Percentiles rank a stretch among this genome's conserved stretches.
Conservation (phyloP, 2,888 invertebrate genomes). For the Drosophila lacicola region DNA sequence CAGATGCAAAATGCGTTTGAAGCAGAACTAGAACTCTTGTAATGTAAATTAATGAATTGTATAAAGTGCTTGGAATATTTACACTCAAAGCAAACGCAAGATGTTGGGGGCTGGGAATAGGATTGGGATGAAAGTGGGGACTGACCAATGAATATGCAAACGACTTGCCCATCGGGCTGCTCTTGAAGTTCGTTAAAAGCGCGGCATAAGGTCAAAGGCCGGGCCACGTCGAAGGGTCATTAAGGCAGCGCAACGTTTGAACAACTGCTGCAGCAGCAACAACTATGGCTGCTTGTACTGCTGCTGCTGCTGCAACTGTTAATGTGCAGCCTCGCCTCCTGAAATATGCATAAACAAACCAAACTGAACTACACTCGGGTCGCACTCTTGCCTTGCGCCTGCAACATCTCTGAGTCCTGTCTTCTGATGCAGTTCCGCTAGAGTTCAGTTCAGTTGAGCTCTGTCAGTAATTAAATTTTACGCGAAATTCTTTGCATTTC, state of each 20-base stretch:
- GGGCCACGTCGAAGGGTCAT: constrained; percentile 58
- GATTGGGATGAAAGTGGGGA: neutral
- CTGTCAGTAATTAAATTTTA: constrained; percentile 68
- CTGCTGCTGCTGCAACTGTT: constrained; percentile 39
- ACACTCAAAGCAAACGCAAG: constrained; percentile 51
- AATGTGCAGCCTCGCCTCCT: constrained; percentile 45
- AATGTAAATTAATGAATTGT: constrained; percentile 76
- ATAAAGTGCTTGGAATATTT: constrained; percentile 72
- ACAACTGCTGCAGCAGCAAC: constrained; percentile 36
- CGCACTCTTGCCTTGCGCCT: too few species aligned
- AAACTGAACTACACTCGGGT: constrained; percentile 46
- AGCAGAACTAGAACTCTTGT: constrained; percentile 40
- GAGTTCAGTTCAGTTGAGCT: constrained; percentile 10
- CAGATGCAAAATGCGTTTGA: constrained; percentile 3
- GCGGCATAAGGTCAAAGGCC: constrained; percentile 62
- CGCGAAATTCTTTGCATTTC: constrained; percentile 65
- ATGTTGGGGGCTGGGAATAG: neutral
- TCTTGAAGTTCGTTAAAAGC: constrained; percentile 58
- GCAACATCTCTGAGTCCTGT: constrained; percentile 5
- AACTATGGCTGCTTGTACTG: constrained; percentile 39
- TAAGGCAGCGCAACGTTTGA: constrained; percentile 60
- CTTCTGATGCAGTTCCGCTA: constrained; percentile 42
- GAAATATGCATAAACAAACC: constrained; percentile 75
- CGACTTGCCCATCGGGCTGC: constrained; percentile 26
- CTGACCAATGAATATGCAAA: constrained; percentile 77